phyloP scores from a whole-genome alignment of 2,113 vertebrate genomes.

The Pseudolaguvia tuberculata region DNA sequence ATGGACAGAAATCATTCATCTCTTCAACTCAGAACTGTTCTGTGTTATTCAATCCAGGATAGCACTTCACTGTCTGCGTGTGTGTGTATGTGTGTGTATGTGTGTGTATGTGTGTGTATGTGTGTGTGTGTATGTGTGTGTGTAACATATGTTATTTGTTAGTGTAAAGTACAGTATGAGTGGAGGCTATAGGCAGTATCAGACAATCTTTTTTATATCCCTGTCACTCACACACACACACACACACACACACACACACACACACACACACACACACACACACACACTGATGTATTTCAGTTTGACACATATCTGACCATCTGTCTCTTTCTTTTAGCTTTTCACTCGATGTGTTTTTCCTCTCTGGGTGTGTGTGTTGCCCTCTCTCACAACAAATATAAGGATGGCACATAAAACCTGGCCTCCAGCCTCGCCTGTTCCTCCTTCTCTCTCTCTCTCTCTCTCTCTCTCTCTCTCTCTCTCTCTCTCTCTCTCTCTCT shows the following conservation, averaged over 20 bases:
- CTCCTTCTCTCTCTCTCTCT: slow-evolving; percentile 15
- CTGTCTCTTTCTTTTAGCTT: slow-evolving; percentile 62
- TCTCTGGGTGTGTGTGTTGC: slow-evolving; percentile 44
- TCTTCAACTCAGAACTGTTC: slow-evolving; percentile 50
- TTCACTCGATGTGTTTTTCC: slow-evolving; percentile 47
- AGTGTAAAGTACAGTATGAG: slow-evolving; percentile 39
- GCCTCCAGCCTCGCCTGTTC: slow-evolving; percentile 53
- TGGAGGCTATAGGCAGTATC: slow-evolving; percentile 39
- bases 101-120: slow-evolving; percentile 27
- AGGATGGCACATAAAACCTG: slow-evolving; percentile 56
- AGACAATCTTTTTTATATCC: slow-evolving; percentile 59
- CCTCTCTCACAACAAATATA: slow-evolving; percentile 66
- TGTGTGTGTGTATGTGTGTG: background rate
- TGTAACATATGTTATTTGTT: slow-evolving; percentile 36
- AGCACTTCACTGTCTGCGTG: slow-evolving; percentile 29
- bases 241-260: slow-evolving; percentile 62
- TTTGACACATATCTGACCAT: slow-evolving; percentile 67
- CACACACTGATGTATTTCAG: slow-evolving; percentile 65
- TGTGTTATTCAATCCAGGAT: slow-evolving; percentile 44
- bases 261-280: slow-evolving; percentile 60
- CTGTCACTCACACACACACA: slow-evolving; percentile 66
- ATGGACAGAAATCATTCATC: slow-evolving; percentile 50
- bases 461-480: slow-evolving; percentile 9
- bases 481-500: slow-evolving; percentile 15
- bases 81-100: slow-evolving; percentile 38